phyloP scores from a whole-genome alignment of 2,888 invertebrate genomes.

The Ophion slaviceki region DNA sequence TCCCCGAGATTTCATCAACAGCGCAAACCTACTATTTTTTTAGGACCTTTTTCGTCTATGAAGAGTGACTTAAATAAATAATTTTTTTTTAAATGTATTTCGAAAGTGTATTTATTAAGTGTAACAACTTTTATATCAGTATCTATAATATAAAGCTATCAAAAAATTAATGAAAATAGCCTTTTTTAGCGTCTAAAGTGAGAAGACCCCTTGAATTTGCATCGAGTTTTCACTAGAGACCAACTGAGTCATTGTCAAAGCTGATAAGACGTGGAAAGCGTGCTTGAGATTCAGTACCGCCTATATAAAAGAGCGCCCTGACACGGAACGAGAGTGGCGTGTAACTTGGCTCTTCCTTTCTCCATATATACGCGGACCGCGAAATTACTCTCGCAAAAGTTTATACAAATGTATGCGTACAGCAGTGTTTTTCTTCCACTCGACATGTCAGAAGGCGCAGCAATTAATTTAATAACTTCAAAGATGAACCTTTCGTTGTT shows the following conservation, averaged over 20 bases:
- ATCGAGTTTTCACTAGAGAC: background rate
- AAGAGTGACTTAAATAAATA: too few species aligned
- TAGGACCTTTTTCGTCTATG: too few species aligned
- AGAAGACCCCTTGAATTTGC: too few species aligned
- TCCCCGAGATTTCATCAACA: too few species aligned
- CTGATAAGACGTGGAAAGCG: conserved; percentile 56
- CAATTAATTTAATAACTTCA: conserved; percentile 74
- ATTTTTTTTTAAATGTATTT: too few species aligned
- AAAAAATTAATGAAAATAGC: too few species aligned
- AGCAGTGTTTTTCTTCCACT: conserved; percentile 50
- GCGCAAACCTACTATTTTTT: too few species aligned
- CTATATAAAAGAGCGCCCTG: conserved; percentile 46
- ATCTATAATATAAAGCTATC: too few species aligned
- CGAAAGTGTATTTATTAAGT: too few species aligned
- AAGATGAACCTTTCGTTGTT: conserved; percentile 59
- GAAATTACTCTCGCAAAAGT: conserved; percentile 35
- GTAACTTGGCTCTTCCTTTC: conserved; percentile 63
- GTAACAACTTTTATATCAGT: too few species aligned
- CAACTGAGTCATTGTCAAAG: conserved; percentile 11
- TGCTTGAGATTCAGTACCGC: conserved; percentile 25
- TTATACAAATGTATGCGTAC: conserved; percentile 42
- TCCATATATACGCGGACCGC: conserved; percentile 59
- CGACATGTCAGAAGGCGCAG: conserved; percentile 62
- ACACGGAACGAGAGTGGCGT: conserved; percentile 27
- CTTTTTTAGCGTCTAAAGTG: too few species aligned